Evolutionary conservation across 92 coral and sea anemone species (phyloP), one percentile per base, ranked within the genome.

Genomic region (Phenganax stokvisi): DNA sequence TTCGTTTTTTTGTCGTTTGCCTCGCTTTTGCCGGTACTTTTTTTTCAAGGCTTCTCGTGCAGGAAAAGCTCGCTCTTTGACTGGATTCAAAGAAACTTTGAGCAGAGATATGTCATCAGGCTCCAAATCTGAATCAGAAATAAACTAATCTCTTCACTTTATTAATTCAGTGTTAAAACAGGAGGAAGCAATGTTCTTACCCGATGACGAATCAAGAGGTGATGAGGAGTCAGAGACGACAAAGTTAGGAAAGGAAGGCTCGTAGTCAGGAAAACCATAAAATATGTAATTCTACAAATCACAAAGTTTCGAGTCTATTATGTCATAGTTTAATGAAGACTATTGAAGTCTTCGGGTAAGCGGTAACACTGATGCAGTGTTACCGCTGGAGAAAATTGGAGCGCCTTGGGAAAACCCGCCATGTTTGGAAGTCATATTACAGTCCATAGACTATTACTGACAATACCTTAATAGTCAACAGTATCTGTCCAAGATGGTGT

Each of bases 201-300:
- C 83, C 63, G 83, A 79, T 2, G 83, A 79, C 3, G 83, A 79
- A 15, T 79, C 83, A 4, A 13, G 72, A 64, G 82, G 29, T 17
- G 72, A 66, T 13, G 82, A 37, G n/a, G 73, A 44, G 10, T 7
- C 72, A 51, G 83, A 63, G 0, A 47, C 59, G 4, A 30, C 73
- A 64, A 37, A 3, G 83, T 96, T 92, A 37, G 85, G 13, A 70
- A 90, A 90, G 51, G 66, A 70, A n/a, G 90, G 90, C 70, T 89
- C 86, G 83, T 92, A 92, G 71, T 92, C 99, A 12, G 99, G 99
- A 79, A 92, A 81, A 37, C 99, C 99, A 87, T 90, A 92, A 86
- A 92, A 92, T 85, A 92, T 92, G 81, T 87, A 96, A 81, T 92
- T 96, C 99, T 96, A 83, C 10, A 66, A 17, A 31, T 37, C 47